These are phyloP conservation scores for Allobates femoralis DNA, from an alignment of 2,797 vertebrate species.

Conservation along the genomic window DNA sequence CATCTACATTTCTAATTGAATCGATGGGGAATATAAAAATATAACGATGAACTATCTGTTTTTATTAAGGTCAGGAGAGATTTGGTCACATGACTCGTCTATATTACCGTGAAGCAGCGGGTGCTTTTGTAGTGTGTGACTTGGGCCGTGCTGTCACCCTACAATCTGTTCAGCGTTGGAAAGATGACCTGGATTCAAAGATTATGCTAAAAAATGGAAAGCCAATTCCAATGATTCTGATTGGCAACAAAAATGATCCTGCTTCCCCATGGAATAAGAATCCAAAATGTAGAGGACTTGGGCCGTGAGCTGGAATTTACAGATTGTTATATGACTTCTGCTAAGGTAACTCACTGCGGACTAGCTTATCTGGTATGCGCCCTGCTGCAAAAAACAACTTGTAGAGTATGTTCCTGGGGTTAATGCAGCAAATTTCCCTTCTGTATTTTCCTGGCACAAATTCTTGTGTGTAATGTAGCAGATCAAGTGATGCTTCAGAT, in stretches of 20 bases:
- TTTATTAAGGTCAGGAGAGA: slow-evolving; percentile 78
- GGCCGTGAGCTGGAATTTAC: slow-evolving; percentile 78
- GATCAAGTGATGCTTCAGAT: too few relatives aligned
- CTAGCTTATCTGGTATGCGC: neutral
- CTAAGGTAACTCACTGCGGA: slow-evolving; percentile 73
- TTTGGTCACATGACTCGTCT: slow-evolving; percentile 87
- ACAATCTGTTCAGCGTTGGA: slow-evolving; percentile 82
- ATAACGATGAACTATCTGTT: neutral
- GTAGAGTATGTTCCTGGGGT: neutral
- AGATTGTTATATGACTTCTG: slow-evolving; percentile 81
- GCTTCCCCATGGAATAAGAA: slow-evolving; percentile 72
- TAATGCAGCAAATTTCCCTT: too few relatives aligned
- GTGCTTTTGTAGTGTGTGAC: slow-evolving; percentile 82
- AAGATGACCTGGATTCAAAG: slow-evolving; percentile 82
- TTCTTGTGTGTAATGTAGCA: too few relatives aligned
- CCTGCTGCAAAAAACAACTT: neutral
- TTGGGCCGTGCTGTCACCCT: slow-evolving; percentile 82
- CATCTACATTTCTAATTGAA: neutral
- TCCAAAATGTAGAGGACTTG: slow-evolving; percentile 79
- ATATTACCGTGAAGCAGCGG: slow-evolving; percentile 83
- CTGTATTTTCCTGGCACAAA: too few relatives aligned
- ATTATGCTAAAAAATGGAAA: slow-evolving; percentile 78
- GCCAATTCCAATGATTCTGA: slow-evolving; percentile 77
- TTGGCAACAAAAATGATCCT: slow-evolving; percentile 85
- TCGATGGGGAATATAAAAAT: neutral